Conservation (phyloP, 2,888 invertebrate species). For the Amiota mariae region DNA sequence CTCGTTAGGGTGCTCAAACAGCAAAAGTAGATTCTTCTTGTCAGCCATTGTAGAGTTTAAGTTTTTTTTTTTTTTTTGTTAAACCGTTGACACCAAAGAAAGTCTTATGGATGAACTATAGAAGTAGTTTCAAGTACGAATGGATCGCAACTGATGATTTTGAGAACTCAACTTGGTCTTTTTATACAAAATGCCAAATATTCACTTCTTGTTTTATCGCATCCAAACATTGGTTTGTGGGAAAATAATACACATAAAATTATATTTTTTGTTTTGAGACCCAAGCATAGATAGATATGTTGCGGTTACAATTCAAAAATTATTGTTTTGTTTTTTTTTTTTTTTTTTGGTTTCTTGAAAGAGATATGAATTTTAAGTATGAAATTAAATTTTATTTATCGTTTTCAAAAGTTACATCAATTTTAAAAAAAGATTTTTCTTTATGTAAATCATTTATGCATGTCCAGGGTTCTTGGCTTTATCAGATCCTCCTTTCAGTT, state of each 20-base stretch:
- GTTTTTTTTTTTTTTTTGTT: neutral
- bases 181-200: constrained; percentile 48
- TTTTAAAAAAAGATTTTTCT: neutral
- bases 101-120: constrained; percentile 17
- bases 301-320: constrained; percentile 3
- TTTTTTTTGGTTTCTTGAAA: neutral
- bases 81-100: neutral
- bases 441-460: neutral
- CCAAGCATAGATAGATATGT: neutral
- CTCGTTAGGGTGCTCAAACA: constrained; percentile 85
- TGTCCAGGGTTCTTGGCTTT: neutral
- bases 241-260: neutral
- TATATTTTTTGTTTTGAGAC: neutral
- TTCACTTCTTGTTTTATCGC: neutral
- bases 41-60: constrained; percentile 61
- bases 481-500: neutral
- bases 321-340: too few species aligned
- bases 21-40: constrained; percentile 77
- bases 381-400: neutral
- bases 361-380: neutral
- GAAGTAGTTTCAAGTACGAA: constrained; percentile 37
- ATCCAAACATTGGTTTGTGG: constrained; percentile 4
- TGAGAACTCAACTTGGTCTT: constrained; percentile 4
- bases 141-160: constrained; percentile 52
- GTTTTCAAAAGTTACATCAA: neutral